Base-by-base conservation (phyloP, 2,888 invertebrate species). In the Candidula unifasciata region DNA sequence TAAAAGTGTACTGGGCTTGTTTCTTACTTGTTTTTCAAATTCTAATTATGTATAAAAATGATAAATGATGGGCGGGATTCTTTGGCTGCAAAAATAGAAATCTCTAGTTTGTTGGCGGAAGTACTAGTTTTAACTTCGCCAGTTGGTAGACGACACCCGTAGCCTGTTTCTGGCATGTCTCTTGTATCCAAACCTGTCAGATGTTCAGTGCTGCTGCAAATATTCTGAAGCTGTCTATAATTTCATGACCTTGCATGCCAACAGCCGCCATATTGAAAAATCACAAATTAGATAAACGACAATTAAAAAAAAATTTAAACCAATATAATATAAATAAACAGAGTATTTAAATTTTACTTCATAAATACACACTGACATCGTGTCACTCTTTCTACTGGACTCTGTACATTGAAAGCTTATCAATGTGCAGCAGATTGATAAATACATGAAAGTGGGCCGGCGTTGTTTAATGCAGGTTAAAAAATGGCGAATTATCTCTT, bases 241-340 rank as follows among this genome's bases (percentile, higher is more conserved):
- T 37, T 78, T 73, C n/a, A 44, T 76, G 83, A 83, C 83, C 78
- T 83, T 83, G 83, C 83, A 60, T 78, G 83, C 82, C 73, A 57
- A 60, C 24, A 68, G 83, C 71, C 83, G 83, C 83, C 83, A 83
- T 77, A 71, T 82, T 82, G 82, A 77, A 82, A 44, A 82, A 82
- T 77, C 64, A 64, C 5, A 33, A 69, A 69, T 21, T 6, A n/a
- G 73, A 54, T 2, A 54, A 30, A 44, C 33, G 44, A 10, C 44
- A 44, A 44, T 10, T 44, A 10, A 44, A 44, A 44, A 44, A 1
- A 1, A 44, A 10, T 44, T 44, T 13, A 44, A 44, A 44, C 3
- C 30, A 16, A 18, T 54, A 74, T 54, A n/a, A n/a, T 74, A 54
- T 30, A 21, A 54, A 30, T 21, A 13, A 54, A 18, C 44, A 44